Evolutionary conservation across 2,797 vertebrate genomes (phyloP), one percentile per base, ranked within the genome.

Genomic region (Tolypeutes matacus): DNA sequence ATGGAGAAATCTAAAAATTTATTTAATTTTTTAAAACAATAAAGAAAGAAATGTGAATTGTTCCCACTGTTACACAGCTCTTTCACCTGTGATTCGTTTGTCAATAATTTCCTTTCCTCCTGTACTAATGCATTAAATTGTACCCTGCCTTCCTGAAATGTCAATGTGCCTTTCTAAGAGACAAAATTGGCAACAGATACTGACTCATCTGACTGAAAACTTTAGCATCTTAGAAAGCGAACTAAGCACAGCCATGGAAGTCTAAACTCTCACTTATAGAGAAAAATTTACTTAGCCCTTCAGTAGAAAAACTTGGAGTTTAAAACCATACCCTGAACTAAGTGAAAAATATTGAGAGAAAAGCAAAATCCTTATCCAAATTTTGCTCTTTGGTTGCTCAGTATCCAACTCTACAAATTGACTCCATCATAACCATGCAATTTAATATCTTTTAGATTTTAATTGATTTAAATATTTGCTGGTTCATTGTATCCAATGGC

Each of bases 391-490:
- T 91, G 56, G 49, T 89, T 95, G 87, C 72, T 60, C 75, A 91
- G 29, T 60, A 85, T 75, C 49, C 87, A 34, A 23, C 89, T 97
- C 76, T 77, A 42, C 11, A 94, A 91, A 95, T 84, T 89, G 70
- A 96, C 94, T 94, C 60, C 94, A 31, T 94, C 94, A 73, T 95
- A 81, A 83, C 23, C 78, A 81, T 91, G 70, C 27, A 96, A 75
- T 88, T 96, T 96, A 65, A 94, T 51, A 64, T 94, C 89, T 93
- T 96, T 92, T 42, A 27, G 34, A 88, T 94, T 97, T 96, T 96
- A 97, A 98, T 94, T 94, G 85, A 56, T 97, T 98, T 98, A 95
- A 96, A 96, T 97, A 95, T 92, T 96, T 76, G 15, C 92, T 93
- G 77, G 49, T 72, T 97, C 56, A 31, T 65, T 5, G 7, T 86